Percentiles rank a stretch among this genome's conserved stretches.
Conservation (phyloP, 2,888 invertebrate genomes). For the Pantelozetes paolii region DNA sequence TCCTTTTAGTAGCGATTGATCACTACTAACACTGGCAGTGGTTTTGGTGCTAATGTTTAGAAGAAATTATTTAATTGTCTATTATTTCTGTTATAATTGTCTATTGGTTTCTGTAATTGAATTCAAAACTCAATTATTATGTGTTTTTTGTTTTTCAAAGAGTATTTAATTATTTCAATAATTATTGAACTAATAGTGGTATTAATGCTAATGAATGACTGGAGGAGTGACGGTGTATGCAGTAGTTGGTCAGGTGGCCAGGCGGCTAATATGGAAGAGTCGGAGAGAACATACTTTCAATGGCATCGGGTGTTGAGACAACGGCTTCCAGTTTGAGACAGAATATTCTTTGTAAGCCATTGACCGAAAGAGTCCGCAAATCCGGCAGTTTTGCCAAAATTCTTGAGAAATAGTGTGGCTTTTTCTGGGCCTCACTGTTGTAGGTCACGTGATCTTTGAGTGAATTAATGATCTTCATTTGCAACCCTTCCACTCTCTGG, state of each 20-base stretch:
- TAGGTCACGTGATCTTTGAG: constrained; percentile 93
- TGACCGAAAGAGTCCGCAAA: constrained; percentile 72
- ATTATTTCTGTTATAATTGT: neutral
- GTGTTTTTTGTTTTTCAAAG: neutral
- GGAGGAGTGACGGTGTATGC: neutral
- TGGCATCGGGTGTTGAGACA: constrained; percentile 83
- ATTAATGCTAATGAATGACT: neutral
- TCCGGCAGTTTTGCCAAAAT: constrained; percentile 88
- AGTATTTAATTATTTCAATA: neutral
- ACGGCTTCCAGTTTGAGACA: constrained; percentile 86
- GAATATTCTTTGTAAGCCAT: constrained; percentile 76
- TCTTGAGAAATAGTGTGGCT: constrained; percentile 88
- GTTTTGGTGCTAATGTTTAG: constrained; percentile 10
- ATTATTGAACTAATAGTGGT: neutral
- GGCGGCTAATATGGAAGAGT: constrained; percentile 77
- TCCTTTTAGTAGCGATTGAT: constrained; percentile 5
- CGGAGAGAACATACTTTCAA: constrained; percentile 92
- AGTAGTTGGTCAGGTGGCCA: neutral
- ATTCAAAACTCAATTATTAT: neutral
- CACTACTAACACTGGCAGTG: constrained; percentile 24
- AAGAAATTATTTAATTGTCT: neutral
- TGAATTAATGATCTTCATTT: constrained; percentile 93
- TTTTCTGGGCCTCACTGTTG: constrained; percentile 78
- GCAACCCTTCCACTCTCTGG: constrained; percentile 84
- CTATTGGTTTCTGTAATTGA: neutral